Base-by-base conservation (phyloP, 2,888 invertebrate genomes). In the Chouioia cunea region DNA sequence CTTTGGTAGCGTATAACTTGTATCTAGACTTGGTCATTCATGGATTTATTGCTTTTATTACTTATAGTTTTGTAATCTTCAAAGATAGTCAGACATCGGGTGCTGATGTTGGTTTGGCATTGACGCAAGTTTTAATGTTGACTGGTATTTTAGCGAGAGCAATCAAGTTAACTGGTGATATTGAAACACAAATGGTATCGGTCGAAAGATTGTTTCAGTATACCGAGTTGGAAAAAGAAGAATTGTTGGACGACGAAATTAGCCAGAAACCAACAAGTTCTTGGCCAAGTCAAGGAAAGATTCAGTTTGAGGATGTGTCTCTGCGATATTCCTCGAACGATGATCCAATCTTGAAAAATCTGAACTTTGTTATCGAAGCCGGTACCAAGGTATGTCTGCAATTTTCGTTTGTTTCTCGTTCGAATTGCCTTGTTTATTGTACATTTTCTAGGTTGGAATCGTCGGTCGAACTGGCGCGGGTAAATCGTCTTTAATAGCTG, bases 171-270 rank as follows among this genome's bases (percentile, higher is more conserved):
- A 90, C 90, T 53, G 91, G 91, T 0, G 92, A 92, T 81, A 78
- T 90, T 36, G 89, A 90, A 77, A 90, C 89, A 75, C 87, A 89
- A 72, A 88, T 90, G 88, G 89, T 89, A 0, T 88, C 89, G 0
- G 92, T 93, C 0, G 96, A 96, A 83, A 88, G 95, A 76, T 91
- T 75, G 1, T 79, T 94, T 8, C 95, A 96, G 79, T 97, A 75
- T 20, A 66, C 73, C 2, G 62, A 62, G 48, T 85, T 96, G 43
- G 91, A 92, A 0, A 88, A 91, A 50, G 96, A 96, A 85, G 89
- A 90, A 1, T 88, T 89, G 0, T 86, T 90, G 18, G 90, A 89
- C 20, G 90, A 91, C 0, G 87, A 89, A 0, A 83, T 89, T 50
- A 87, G 86, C 6, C 86, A 85, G 58, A 87, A 86, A 73, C 91